Conservation (phyloP, 1,140 invertebrate genomes). For the Pachyrhynchus sulphureomaculatus region DNA sequence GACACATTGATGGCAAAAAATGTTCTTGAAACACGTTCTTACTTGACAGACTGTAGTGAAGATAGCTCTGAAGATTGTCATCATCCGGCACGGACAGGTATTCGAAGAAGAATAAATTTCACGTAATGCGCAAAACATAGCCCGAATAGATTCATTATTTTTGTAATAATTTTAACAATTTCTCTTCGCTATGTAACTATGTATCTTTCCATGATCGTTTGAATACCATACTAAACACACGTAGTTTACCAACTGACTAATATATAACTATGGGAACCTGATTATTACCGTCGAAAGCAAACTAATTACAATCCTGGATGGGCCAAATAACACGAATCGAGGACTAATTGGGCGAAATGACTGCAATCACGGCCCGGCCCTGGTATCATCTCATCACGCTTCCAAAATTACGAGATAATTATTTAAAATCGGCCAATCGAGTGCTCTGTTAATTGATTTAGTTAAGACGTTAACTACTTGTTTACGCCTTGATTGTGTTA, state of each 20-base stretch:
- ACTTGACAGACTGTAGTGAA: too few species aligned
- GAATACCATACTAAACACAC: not conserved
- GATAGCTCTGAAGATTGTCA: too few species aligned
- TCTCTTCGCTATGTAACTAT: too few species aligned
- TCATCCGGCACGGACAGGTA: too few species aligned
- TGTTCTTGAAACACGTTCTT: too few species aligned
- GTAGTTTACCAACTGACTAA: not conserved
- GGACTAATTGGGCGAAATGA: conserved; percentile 25
- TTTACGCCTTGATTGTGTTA: not conserved
- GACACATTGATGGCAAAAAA: too few species aligned
- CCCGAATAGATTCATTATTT: too few species aligned
- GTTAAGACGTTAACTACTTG: conserved; percentile 24
- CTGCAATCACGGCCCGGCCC: conserved; percentile 20
- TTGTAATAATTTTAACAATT: too few species aligned
- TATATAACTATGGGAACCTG: conserved; percentile 6
- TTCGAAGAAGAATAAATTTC: too few species aligned
- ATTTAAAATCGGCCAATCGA: conserved; percentile 31
- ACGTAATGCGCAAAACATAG: too few species aligned
- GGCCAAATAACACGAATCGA: conserved; percentile 32
- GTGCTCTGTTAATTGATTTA: conserved; percentile 22
- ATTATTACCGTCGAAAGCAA: conserved; percentile 21
- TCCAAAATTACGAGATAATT: conserved; percentile 24
- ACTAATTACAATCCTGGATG: conserved; percentile 29
- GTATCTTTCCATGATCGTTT: too few species aligned
- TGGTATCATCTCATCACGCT: conserved; percentile 29